Conservation (phyloP, 2,113 vertebrate species). For the Fulica atra region DNA sequence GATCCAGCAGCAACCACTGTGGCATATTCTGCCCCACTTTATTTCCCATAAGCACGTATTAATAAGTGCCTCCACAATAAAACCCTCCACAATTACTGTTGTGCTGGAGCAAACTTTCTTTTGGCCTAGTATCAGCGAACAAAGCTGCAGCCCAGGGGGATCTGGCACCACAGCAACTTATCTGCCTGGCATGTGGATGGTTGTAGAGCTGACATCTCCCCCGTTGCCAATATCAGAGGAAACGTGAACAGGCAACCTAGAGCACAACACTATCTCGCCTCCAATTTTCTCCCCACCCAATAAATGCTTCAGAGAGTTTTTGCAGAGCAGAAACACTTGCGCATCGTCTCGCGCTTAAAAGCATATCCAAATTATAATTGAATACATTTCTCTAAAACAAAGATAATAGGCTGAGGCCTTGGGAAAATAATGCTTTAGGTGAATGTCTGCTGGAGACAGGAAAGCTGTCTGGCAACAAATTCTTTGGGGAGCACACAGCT, state of each 20-base stretch:
- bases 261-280: neutral
- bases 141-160: neutral
- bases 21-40: neutral
- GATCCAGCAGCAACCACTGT: neutral
- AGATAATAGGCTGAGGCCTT: neutral
- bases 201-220: neutral
- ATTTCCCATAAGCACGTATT: neutral
- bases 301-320: neutral
- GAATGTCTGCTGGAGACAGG: neutral
- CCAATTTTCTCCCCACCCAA: neutral
- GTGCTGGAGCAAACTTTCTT: neutral
- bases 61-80: neutral
- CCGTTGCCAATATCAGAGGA: accelerated
- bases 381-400: neutral
- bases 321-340: neutral
- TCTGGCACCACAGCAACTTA: neutral
- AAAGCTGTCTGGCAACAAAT: neutral
- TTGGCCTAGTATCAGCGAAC: accelerated
- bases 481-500: slow-evolving; percentile 17
- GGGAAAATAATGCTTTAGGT: neutral
- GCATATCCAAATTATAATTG: neutral
- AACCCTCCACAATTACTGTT: neutral
- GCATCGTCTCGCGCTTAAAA: neutral
- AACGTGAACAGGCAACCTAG: neutral
- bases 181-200: neutral